Conservation (phyloP, 2,113 vertebrate species). For the Myotis lucifugus region DNA sequence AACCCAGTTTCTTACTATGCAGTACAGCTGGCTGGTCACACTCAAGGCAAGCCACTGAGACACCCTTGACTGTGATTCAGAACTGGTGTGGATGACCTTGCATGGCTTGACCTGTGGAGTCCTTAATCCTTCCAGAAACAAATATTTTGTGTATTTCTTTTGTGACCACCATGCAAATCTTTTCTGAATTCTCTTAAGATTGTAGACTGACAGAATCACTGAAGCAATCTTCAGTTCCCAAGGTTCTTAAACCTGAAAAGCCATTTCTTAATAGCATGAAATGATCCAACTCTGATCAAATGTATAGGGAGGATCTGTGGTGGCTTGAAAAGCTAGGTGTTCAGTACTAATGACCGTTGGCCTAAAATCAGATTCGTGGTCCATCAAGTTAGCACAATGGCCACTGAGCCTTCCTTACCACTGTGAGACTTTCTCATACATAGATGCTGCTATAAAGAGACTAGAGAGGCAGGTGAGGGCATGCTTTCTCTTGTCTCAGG, state of each 20-base stretch:
- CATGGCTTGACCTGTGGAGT: neutral
- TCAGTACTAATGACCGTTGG: neutral
- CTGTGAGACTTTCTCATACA: neutral
- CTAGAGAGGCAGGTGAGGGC: accelerated
- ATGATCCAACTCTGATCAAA: neutral
- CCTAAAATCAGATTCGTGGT: neutral
- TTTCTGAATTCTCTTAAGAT: neutral
- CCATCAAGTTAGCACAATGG: neutral
- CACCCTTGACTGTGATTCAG: accelerated
- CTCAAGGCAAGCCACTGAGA: neutral
- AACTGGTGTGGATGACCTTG: neutral
- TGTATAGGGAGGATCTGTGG: neutral
- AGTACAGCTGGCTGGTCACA: accelerated
- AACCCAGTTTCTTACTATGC: neutral
- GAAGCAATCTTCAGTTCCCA: neutral
- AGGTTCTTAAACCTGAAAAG: neutral
- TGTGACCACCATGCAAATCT: neutral
- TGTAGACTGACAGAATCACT: neutral
- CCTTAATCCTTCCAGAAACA: neutral
- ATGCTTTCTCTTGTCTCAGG: neutral
- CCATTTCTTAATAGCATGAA: neutral
- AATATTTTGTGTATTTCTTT: constrained; percentile 2
- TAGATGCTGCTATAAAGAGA: accelerated
- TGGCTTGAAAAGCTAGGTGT: neutral
- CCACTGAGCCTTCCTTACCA: accelerated